A percentile compares a stretch with the other conserved stretches of the same genome.
phyloP scores from a whole-genome alignment of 2,113 vertebrate species.

The Lutjanus erythropterus region DNA sequence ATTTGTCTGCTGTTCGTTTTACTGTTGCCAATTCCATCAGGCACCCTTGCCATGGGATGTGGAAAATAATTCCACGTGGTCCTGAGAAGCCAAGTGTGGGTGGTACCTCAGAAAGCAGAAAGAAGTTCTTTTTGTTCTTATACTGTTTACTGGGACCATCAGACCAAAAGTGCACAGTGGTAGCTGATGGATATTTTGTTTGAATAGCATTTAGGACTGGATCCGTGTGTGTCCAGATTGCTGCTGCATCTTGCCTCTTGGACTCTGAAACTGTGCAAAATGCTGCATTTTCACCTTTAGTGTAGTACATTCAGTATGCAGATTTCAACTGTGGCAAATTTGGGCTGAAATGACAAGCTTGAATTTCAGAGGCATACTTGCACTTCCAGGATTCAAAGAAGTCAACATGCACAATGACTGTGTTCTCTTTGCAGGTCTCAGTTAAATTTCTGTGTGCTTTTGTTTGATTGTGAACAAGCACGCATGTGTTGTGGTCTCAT shows the following conservation, averaged over 20 bases:
- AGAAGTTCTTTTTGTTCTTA: not conserved
- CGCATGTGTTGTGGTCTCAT: not conserved
- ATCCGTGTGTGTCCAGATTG: not conserved
- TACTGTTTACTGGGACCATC: not conserved
- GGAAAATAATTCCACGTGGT: not conserved
- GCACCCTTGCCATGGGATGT: not conserved
- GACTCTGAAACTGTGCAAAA: not conserved
- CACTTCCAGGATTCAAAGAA: not conserved
- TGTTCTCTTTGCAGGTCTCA: not conserved
- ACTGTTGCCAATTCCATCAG: not conserved
- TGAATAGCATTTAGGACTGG: not conserved
- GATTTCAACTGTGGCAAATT: not conserved
- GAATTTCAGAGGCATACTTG: not conserved
- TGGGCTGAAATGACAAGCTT: not conserved
- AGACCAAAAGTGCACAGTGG: slow-evolving; percentile 1
- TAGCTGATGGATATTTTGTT: not conserved
- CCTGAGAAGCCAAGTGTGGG: not conserved
- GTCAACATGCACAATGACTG: not conserved
- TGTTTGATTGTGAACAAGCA: not conserved
- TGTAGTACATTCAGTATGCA: not conserved
- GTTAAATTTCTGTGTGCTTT: not conserved
- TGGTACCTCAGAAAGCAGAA: not conserved
- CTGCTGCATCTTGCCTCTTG: not conserved
- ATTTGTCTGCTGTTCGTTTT: not conserved
- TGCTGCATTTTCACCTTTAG: not conserved